phyloP scores from a whole-genome alignment of 2,797 vertebrate genomes.

The Fundulus diaphanus region DNA sequence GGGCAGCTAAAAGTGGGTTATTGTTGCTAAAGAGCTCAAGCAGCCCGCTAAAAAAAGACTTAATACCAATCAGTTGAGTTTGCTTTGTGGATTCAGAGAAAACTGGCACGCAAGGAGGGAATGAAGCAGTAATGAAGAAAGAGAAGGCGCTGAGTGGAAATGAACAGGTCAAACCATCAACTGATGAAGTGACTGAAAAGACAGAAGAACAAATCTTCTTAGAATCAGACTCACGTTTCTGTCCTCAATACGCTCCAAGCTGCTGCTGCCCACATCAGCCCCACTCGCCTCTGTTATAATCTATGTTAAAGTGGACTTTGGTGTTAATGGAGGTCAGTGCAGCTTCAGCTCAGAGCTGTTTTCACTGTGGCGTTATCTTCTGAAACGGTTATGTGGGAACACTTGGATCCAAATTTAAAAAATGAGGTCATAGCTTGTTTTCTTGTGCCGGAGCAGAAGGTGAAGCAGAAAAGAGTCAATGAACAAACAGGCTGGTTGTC shows the following conservation, averaged over 20 bases:
- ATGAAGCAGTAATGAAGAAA: not conserved
- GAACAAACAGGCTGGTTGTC: not conserved
- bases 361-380: not conserved
- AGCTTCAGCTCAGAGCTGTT: not conserved
- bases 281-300: constrained; percentile 10
- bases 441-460: not conserved
- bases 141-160: not conserved
- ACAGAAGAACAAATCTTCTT: constrained; percentile 36
- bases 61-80: not conserved
- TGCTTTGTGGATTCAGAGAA: not conserved
- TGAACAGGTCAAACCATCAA: not conserved
- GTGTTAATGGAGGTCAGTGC: constrained; percentile 12
- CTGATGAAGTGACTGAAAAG: constrained; percentile 7
- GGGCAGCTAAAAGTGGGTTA: no score
- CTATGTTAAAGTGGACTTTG: constrained; percentile 23
- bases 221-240: constrained; percentile 1
- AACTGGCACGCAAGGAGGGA: not conserved
- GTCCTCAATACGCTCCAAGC: constrained; percentile 25
- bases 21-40: no score
- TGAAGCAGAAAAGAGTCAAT: not conserved
- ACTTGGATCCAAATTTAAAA: not conserved
- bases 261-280: not conserved
- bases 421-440: not conserved
- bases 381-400: not conserved
- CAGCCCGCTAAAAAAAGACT: not conserved